Base-by-base conservation (phyloP, 2,113 vertebrate species). In the Perognathus longimembris region DNA sequence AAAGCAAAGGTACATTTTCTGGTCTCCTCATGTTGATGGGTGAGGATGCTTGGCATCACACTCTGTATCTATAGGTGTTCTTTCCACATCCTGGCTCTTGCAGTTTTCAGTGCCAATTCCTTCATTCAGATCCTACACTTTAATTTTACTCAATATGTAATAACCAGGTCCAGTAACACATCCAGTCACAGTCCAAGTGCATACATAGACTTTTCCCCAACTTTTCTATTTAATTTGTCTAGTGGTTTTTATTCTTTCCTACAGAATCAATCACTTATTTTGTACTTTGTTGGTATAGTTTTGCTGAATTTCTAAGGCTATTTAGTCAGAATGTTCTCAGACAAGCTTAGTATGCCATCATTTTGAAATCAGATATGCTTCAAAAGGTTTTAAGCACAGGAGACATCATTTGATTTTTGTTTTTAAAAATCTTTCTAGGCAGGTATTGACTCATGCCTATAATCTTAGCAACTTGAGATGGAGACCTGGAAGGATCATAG, bases 101-200 rank as follows among this genome's bases (percentile, higher is more conserved):
- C 17, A 80, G 11, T 8, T 74, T 78, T 88, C 32, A 30, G 22
- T 75, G 74, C 57, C 67, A 81, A 50, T 17, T 20, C 7, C 7
- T 12, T 70, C 50, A 26, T 82, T 78, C 45, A 81, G 28, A 70
- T 66, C n/a, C 69, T 66, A 84, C 6, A 7, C 59, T 67, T 24
- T 57, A 69, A 86, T 84, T 77, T 86, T 42, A 71, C 42, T 45
- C 22, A 63, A 91, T 75, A 12, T 20, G 73, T 73, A 80, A 76
- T 77, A 59, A 50, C 21, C 32, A 67, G 0, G 42, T 5, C 15
- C 63, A 40, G 75, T 45, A 30, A 83, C 36, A 61, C n/a, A 40
- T 14, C 34, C 59, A 50, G 17, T 2, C 5, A 22, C 3, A 9
- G 26, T 28, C n/a, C n/a, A 40, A 21, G 24, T 42, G 75, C 61